Evolutionary conservation across 2,113 vertebrate species (phyloP).

Genomic region (Pollachius pollachius): DNA sequence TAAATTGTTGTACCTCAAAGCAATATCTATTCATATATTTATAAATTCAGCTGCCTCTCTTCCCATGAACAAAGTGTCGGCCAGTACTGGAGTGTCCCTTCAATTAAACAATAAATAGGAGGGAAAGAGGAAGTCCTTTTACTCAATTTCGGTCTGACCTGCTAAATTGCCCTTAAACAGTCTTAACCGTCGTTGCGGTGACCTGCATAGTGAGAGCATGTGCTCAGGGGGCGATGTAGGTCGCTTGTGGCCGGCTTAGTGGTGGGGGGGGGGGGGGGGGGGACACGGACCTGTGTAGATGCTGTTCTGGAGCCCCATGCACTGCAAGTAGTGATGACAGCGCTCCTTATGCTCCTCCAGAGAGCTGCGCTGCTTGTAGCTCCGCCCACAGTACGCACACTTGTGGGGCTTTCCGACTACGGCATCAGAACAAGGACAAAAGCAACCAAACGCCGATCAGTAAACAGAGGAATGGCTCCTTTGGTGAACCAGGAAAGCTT

Average conservation of each 20-base stretch:
- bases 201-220: not conserved
- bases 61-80: no score
- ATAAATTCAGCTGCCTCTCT: no score
- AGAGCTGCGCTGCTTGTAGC: constrained; percentile 98
- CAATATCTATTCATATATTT: no score
- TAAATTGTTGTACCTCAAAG: no score
- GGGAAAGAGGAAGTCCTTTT: no score
- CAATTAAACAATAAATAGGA: no score
- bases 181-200: constrained; percentile 1
- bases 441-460: constrained; percentile 5
- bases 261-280: not conserved
- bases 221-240: no score
- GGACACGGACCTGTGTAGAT: constrained; percentile 87
- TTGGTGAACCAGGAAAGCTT: no score
- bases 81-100: no score
- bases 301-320: constrained; percentile 89
- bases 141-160: constrained; percentile 17
- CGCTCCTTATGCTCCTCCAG: constrained; percentile 98
- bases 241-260: no score
- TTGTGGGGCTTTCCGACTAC: constrained; percentile 98
- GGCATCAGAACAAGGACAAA: constrained; percentile 1
- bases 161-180: constrained; percentile 7
- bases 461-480: not conserved
- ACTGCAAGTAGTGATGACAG: constrained; percentile 97
- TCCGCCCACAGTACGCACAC: constrained; percentile 96